These are phyloP conservation scores for Sepiola atlantica DNA, from an alignment of 2,888 invertebrate genomes.

Conservation along the genomic window DNA sequence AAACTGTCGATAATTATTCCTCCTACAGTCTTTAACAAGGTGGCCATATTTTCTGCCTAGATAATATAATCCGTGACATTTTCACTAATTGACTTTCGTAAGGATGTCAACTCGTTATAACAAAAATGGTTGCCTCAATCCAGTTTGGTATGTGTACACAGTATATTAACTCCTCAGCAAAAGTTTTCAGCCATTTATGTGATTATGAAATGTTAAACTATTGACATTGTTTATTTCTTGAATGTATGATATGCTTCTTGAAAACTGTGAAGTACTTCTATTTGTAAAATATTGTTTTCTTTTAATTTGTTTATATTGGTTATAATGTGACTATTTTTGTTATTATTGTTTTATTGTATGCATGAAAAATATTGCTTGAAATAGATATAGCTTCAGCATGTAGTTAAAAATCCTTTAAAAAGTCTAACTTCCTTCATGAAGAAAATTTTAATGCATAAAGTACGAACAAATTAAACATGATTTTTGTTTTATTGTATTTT, in stretches of 20 bases:
- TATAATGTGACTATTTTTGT: background rate
- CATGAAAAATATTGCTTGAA: background rate
- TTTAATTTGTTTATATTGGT: background rate
- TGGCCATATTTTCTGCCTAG: no score
- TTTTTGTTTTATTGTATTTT: background rate
- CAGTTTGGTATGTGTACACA: no score
- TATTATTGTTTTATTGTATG: background rate
- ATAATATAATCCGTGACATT: no score
- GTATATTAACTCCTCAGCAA: no score
- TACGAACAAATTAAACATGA: background rate
- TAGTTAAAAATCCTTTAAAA: background rate
- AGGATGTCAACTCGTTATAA: no score
- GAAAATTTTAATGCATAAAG: background rate
- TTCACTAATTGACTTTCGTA: no score
- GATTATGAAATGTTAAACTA: background rate
- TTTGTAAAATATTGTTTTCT: background rate
- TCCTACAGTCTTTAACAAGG: no score
- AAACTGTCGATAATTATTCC: no score
- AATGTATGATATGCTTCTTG: background rate
- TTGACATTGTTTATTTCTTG: background rate
- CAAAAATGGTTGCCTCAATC: no score
- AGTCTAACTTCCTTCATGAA: background rate
- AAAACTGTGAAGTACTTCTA: background rate
- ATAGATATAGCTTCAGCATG: background rate
- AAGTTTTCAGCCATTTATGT: background rate